Evolutionary conservation across 2,888 invertebrate genomes (phyloP).

Genomic region (Eristalis tenax): DNA sequence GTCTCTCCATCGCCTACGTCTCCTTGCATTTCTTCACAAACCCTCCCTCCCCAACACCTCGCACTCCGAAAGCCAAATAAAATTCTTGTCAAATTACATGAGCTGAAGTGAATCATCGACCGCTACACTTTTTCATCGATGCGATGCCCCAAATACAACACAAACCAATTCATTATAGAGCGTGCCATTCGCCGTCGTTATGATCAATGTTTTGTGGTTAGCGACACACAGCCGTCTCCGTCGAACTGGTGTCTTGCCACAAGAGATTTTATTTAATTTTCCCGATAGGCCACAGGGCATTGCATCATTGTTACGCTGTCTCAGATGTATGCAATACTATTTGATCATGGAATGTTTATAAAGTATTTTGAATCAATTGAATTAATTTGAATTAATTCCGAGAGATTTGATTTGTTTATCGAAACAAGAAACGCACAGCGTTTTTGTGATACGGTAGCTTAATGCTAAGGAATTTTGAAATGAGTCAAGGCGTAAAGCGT

Average conservation of each 20-base stretch:
- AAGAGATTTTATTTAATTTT: slow-evolving; percentile 5
- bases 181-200: background rate
- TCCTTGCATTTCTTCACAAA: no score
- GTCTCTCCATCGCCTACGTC: no score
- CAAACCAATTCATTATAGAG: background rate
- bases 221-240: background rate
- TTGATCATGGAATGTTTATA: background rate
- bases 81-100: no score
- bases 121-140: background rate
- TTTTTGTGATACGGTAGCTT: background rate
- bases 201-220: slow-evolving; percentile 26
- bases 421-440: background rate
- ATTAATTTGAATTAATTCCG: background rate
- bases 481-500: background rate
- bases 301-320: slow-evolving; percentile 12
- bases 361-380: slow-evolving; percentile 4
- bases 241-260: background rate
- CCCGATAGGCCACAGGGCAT: background rate
- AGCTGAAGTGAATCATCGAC: no score
- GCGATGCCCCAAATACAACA: background rate
- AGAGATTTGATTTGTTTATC: background rate
- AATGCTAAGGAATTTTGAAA: background rate
- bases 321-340: background rate
- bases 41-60: no score
- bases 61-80: no score